Evolutionary conservation across 2,888 invertebrate genomes (phyloP).

Genomic region (Amitus sp.): DNA sequence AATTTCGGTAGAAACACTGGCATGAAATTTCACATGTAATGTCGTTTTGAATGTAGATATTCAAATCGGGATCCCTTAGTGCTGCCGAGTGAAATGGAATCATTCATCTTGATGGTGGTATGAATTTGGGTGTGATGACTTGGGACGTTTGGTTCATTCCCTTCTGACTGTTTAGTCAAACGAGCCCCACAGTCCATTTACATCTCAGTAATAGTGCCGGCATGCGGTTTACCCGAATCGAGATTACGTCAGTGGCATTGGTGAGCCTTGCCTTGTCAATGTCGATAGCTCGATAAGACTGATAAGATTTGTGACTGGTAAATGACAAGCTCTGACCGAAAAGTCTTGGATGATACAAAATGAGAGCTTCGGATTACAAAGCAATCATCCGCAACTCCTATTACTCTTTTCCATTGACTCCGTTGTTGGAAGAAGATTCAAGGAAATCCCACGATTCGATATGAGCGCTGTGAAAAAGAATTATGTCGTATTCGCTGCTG

Average conservation of each 20-base stretch:
- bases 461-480: constrained; percentile 20
- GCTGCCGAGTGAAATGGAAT: not conserved
- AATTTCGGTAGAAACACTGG: not conserved
- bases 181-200: constrained; percentile 57
- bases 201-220: constrained; percentile 52
- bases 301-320: constrained; percentile 33
- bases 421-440: constrained; percentile 16
- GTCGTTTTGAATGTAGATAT: not conserved
- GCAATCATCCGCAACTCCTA: constrained; percentile 30
- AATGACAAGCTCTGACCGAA: constrained; percentile 29
- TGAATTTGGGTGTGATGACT: constrained; percentile 5
- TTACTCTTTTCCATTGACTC: constrained; percentile 22
- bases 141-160: constrained; percentile 37
- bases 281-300: constrained; percentile 17
- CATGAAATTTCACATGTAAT: not conserved
- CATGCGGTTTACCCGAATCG: constrained; percentile 28
- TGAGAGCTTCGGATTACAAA: constrained; percentile 23
- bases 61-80: constrained; percentile 4
- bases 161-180: constrained; percentile 58
- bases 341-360: constrained; percentile 17
- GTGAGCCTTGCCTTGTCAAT: constrained; percentile 32
- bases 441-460: constrained; percentile 20
- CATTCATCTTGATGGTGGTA: not conserved
- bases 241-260: constrained; percentile 26
- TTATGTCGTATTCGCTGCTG: constrained; percentile 14